A percentile compares a stretch with the other conserved stretches of the same genome.
Evolutionary conservation across 2,797 vertebrate species (phyloP).

Genomic region (Enteromius mattozi): DNA sequence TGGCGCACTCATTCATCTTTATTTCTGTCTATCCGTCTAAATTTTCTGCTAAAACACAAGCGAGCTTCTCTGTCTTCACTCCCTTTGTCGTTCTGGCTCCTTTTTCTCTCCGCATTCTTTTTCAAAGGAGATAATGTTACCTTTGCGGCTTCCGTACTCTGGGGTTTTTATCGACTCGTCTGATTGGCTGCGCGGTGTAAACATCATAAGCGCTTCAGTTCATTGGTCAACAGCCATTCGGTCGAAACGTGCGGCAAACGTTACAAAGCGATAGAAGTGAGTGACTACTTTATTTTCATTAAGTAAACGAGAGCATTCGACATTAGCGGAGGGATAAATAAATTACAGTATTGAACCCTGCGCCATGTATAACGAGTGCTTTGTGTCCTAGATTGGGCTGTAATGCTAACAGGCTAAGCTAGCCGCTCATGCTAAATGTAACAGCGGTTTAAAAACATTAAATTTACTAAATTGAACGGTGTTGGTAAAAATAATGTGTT

Average conservation of each 20-base stretch:
- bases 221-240: constrained; percentile 26
- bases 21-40: background rate
- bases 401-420: constrained; percentile 10
- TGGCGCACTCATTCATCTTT: background rate
- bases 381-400: background rate
- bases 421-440: constrained; percentile 3
- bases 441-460: no score
- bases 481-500: background rate
- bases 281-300: background rate
- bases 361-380: background rate
- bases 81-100: background rate
- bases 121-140: background rate
- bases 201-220: background rate
- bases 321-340: background rate
- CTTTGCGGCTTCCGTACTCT: constrained; percentile 28
- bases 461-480: background rate
- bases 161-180: background rate
- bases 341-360: background rate
- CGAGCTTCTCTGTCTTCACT: background rate
- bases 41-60: background rate
- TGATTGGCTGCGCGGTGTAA: constrained; percentile 47
- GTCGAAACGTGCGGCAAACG: constrained; percentile 43
- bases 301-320: background rate
- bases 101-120: background rate
- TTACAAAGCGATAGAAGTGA: constrained; percentile 20